phyloP scores from a whole-genome alignment of 2,888 invertebrate species.

The Idaea aversata region DNA sequence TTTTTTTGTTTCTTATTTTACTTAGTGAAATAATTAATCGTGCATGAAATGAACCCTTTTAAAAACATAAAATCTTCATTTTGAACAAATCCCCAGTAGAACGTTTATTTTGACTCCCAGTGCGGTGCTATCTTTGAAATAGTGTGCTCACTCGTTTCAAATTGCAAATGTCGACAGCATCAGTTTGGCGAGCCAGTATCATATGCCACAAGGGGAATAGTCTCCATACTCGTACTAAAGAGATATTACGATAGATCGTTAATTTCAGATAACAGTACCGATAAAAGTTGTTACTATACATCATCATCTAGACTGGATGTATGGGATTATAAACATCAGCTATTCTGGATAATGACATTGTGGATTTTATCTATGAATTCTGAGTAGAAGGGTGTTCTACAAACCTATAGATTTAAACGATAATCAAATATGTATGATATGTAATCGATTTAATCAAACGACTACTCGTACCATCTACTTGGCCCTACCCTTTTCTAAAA shows the following conservation, averaged over 20 bases:
- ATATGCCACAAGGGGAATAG: conserved; percentile 51
- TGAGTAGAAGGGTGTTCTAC: neutral
- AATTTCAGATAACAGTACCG: conserved; percentile 31
- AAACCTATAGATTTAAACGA: neutral
- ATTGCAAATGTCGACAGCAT: conserved; percentile 15
- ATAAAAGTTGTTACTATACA: conserved; percentile 21
- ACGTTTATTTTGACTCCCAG: conserved; percentile 19
- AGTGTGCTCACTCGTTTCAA: neutral
- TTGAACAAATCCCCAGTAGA: conserved; percentile 21
- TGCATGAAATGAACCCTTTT: neutral
- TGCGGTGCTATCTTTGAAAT: neutral
- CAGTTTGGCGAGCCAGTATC: conserved; percentile 36
- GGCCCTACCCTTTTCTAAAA: neutral
- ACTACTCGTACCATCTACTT: neutral
- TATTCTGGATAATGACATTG: conserved; percentile 10
- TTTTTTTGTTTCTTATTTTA: conserved; percentile 10
- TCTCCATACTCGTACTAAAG: conserved; percentile 40
- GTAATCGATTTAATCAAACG: neutral
- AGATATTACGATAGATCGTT: conserved; percentile 37
- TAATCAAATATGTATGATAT: neutral
- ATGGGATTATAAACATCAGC: conserved; percentile 13
- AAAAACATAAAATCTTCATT: neutral
- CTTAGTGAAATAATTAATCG: conserved; percentile 4
- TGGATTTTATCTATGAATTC: neutral
- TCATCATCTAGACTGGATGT: conserved; percentile 4